Percentiles rank a stretch among this genome's conserved stretches.
These are phyloP conservation scores for Holocentrus rufus DNA, from an alignment of 2,797 vertebrate species.

Conservation along the genomic window DNA sequence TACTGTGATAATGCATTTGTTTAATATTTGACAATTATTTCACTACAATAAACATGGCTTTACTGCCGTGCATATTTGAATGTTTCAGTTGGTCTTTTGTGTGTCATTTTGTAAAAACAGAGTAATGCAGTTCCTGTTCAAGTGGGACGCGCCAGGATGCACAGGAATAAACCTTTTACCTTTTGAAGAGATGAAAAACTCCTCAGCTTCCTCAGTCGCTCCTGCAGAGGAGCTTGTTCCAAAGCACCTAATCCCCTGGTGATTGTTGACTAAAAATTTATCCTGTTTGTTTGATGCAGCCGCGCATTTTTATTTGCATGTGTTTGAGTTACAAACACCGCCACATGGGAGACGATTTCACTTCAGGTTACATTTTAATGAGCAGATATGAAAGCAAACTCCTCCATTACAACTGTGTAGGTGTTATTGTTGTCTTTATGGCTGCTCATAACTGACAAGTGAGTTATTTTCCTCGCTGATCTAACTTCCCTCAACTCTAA, in stretches of 20 bases:
- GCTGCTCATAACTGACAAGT: conserved; percentile 56
- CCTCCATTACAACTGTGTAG: conserved; percentile 50
- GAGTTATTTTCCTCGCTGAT: conserved; percentile 41
- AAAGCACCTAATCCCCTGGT: conserved; percentile 61
- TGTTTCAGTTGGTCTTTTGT: not conserved
- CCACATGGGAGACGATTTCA: conserved; percentile 66
- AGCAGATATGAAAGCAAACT: conserved; percentile 69
- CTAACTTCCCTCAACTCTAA: conserved; percentile 47
- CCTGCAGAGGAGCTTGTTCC: conserved; percentile 32
- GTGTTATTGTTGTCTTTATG: conserved; percentile 62
- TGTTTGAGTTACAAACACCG: conserved; percentile 68
- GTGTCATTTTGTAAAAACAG: conserved; percentile 1
- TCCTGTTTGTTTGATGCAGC: conserved; percentile 66
- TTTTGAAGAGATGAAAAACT: conserved; percentile 29
- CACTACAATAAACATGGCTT: conserved; percentile 29
- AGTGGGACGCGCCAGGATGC: conserved; percentile 10
- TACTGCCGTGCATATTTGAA: conserved; percentile 21
- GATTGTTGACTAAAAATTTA: conserved; percentile 70
- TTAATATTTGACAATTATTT: conserved; percentile 7
- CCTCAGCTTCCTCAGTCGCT: conserved; percentile 39
- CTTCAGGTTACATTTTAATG: conserved; percentile 81
- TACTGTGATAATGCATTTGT: conserved; percentile 33
- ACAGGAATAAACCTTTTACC: conserved; percentile 40
- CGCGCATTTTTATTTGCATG: conserved; percentile 70
- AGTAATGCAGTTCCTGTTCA: not conserved